These are phyloP conservation scores for Lepisosteus osseus DNA, from an alignment of 2,113 vertebrate species.

Conservation along the genomic window DNA sequence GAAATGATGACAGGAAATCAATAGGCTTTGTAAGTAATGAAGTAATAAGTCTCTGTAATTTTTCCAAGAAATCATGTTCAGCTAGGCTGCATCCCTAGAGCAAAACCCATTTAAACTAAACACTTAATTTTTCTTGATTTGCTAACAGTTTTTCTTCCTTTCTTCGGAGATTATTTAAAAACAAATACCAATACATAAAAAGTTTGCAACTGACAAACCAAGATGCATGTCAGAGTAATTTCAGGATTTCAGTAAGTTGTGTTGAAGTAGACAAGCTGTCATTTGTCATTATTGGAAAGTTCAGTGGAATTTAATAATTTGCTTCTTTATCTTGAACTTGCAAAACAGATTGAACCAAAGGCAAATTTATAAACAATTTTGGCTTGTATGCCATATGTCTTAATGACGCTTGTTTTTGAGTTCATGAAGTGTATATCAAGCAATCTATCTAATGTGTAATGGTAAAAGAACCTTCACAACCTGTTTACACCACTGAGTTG, in stretches of 20 bases:
- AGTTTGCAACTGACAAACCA: constrained; percentile 11
- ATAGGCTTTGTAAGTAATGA: constrained; percentile 73
- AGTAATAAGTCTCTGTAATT: constrained; percentile 61
- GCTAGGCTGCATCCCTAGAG: constrained; percentile 63
- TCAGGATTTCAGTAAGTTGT: constrained; percentile 9
- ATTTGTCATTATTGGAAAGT: constrained; percentile 22
- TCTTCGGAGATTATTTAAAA: constrained; percentile 22
- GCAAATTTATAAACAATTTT: too few relatives aligned
- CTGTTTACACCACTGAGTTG: too few relatives aligned
- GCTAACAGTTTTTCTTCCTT: constrained; percentile 23
- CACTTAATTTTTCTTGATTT: constrained; percentile 66
- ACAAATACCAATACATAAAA: constrained; percentile 12
- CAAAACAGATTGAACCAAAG: too few relatives aligned
- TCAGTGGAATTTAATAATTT: neutral
- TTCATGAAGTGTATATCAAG: neutral
- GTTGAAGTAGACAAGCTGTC: constrained; percentile 26
- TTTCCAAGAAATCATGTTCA: constrained; percentile 65
- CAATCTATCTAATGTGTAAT: too few relatives aligned
- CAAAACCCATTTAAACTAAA: constrained; percentile 65
- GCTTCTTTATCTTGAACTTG: neutral
- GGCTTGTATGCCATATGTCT: too few relatives aligned
- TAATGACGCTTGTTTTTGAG: too few relatives aligned
- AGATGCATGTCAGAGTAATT: constrained; percentile 20
- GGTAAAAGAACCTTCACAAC: too few relatives aligned
- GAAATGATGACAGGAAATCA: constrained; percentile 84